Conservation (phyloP, 2,888 invertebrate species). For the Hirtodrosophila alboralis region DNA sequence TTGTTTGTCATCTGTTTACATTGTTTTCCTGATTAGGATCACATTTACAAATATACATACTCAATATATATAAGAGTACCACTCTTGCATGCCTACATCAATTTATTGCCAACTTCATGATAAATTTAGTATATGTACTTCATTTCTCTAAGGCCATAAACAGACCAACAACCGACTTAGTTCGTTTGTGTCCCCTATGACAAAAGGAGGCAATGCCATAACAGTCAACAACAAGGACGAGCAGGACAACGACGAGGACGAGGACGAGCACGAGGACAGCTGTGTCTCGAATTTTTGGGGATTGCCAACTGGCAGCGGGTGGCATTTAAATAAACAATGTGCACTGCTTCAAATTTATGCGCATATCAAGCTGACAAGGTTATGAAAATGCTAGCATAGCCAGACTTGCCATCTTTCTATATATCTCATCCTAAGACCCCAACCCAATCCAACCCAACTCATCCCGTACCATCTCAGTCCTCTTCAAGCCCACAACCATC, state of each 20-base stretch:
- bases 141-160: constrained; percentile 9
- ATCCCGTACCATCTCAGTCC: too few species aligned
- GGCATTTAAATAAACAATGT: constrained; percentile 78
- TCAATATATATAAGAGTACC: not conserved
- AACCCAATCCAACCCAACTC: not conserved
- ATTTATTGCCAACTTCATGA: constrained; percentile 44
- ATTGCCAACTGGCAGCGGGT: constrained; percentile 49
- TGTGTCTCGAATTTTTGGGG: constrained; percentile 26
- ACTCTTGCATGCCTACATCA: constrained; percentile 16
- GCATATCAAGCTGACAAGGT: constrained; percentile 79
- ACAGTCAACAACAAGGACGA: constrained; percentile 13
- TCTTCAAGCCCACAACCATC: constrained; percentile 11
- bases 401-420: constrained; percentile 28
- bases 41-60: too few species aligned
- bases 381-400: constrained; percentile 73
- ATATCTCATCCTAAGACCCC: constrained; percentile 1
- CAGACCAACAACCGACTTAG: not conserved
- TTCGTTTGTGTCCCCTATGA: not conserved
- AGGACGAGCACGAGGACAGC: constrained; percentile 23
- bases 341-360: constrained; percentile 78
- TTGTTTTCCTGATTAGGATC: not conserved
- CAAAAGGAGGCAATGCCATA: constrained; percentile 3
- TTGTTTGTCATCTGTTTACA: constrained; percentile 6
- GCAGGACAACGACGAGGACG: not conserved
- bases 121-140: constrained; percentile 24